These are phyloP conservation scores for Diglossa cyanea DNA, from an alignment of 2,797 vertebrate genomes.

Conservation along the genomic window DNA sequence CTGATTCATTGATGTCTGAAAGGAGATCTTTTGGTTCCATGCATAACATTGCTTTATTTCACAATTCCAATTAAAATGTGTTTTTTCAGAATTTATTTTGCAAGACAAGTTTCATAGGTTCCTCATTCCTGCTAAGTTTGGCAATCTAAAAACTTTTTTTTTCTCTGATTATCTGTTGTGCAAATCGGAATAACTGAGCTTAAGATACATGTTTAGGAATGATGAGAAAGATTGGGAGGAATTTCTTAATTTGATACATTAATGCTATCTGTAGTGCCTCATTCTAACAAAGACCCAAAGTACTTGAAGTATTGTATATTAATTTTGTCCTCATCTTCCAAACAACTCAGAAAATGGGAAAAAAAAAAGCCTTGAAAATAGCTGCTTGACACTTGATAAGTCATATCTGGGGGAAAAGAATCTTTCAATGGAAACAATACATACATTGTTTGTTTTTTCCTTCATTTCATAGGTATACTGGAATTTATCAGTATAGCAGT, in stretches of 20 bases:
- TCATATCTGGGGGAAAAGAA: not conserved
- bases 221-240: not conserved
- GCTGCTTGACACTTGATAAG: not conserved
- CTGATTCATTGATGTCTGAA: not conserved
- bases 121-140: not conserved
- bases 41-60: not conserved
- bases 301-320: not conserved
- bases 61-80: not conserved
- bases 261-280: not conserved
- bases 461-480: constrained; percentile 87
- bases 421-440: not conserved
- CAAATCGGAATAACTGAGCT: not conserved
- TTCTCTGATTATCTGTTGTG: not conserved
- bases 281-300: not conserved
- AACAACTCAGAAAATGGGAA: not conserved
- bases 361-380: not conserved
- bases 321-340: not conserved
- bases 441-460: constrained; percentile 25
- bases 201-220: not conserved
- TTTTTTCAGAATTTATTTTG: not conserved
- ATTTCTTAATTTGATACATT: not conserved
- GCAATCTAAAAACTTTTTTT: not conserved
- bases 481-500: constrained; percentile 99
- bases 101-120: not conserved
- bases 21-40: not conserved